Evolutionary conservation across 2,888 invertebrate species (phyloP).

Genomic region (Pristionchus maxplancki): DNA sequence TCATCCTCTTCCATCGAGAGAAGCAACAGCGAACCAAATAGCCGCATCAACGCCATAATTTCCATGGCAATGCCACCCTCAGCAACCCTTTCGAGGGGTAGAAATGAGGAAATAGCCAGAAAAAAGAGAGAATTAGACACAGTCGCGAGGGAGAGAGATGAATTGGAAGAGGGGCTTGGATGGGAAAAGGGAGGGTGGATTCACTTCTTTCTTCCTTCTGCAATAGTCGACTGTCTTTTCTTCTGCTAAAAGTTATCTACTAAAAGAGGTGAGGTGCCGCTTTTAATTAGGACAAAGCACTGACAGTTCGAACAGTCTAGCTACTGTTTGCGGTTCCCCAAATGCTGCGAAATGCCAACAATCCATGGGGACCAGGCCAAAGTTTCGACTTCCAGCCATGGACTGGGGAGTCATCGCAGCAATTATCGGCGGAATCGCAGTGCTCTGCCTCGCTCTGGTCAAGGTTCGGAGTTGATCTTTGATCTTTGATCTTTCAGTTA

Average conservation of each 20-base stretch:
- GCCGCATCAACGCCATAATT: not conserved
- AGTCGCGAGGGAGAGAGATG: not conserved
- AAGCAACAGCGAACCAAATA: not conserved
- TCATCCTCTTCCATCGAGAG: not conserved
- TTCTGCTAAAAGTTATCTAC: too few species aligned
- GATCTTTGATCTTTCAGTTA: not conserved
- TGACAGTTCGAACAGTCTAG: not conserved
- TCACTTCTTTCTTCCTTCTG: not conserved
- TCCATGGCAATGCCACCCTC: not conserved
- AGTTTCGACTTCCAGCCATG: not conserved
- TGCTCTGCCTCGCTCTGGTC: not conserved
- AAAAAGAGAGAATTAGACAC: not conserved
- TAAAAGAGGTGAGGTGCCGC: not conserved
- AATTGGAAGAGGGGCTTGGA: not conserved
- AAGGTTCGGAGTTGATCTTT: not conserved
- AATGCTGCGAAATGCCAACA: too few species aligned
- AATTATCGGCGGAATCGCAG: not conserved
- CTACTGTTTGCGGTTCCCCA: not conserved
- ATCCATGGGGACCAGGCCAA: not conserved
- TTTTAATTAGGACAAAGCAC: not conserved
- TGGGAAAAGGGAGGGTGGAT: not conserved
- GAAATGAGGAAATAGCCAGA: not conserved
- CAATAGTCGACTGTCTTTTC: not conserved
- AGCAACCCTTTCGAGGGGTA: not conserved
- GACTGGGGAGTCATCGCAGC: not conserved